phyloP scores from a whole-genome alignment of 2,888 invertebrate genomes.

The Poecilus cupreus region DNA sequence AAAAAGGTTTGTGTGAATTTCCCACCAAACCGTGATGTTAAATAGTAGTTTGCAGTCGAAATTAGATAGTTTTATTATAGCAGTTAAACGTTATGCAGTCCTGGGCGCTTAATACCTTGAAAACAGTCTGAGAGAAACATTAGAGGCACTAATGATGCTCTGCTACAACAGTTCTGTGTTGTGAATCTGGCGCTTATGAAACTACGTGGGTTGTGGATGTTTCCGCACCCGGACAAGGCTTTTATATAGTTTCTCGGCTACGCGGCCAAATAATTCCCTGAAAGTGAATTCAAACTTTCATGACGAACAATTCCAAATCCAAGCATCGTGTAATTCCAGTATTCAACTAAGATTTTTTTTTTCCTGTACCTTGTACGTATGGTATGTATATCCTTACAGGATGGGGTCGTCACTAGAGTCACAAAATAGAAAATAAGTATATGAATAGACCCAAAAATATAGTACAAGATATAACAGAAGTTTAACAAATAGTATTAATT shows the following conservation, averaged over 20 bases:
- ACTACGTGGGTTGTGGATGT: not conserved
- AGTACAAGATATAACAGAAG: too few relatives aligned
- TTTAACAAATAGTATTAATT: too few relatives aligned
- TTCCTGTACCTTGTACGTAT: too few relatives aligned
- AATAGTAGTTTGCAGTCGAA: conserved; percentile 52
- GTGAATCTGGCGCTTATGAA: conserved; percentile 32
- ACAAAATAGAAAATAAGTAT: too few relatives aligned
- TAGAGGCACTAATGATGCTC: conserved; percentile 38
- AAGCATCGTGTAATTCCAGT: too few relatives aligned
- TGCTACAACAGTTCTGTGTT: conserved; percentile 17
- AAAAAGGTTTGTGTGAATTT: conserved; percentile 45
- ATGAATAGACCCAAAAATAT: too few relatives aligned
- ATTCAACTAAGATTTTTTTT: too few relatives aligned
- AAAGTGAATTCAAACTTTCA: not conserved
- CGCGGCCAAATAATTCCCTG: not conserved
- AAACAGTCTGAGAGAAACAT: conserved; percentile 39
- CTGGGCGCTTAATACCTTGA: conserved; percentile 50
- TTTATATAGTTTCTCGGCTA: not conserved
- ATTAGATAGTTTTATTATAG: conserved; percentile 58
- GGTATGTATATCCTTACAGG: too few relatives aligned
- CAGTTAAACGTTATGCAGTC: conserved; percentile 47
- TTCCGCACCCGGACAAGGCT: conserved; percentile 23
- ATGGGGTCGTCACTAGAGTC: too few relatives aligned
- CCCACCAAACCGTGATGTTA: conserved; percentile 39
- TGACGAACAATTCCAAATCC: too few relatives aligned